phyloP scores from a whole-genome alignment of 2,797 vertebrate genomes.

The Eleutherodactylus coqui region DNA sequence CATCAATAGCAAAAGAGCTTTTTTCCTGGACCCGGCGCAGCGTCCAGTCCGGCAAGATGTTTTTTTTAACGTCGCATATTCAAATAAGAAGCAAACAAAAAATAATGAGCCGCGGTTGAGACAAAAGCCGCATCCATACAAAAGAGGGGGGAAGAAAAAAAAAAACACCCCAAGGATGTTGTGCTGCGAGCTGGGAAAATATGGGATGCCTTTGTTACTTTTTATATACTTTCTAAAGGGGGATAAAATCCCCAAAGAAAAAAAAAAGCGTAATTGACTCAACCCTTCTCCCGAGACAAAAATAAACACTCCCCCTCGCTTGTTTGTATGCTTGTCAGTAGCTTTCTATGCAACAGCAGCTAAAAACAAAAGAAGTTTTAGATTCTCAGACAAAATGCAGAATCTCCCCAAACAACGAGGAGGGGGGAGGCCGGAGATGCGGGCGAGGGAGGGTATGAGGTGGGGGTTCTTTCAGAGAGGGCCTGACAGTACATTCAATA shows the following conservation, averaged over 20 bases:
- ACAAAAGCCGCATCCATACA: constrained; percentile 15
- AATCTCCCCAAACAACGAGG: constrained; percentile 83
- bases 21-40: not conserved
- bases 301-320: constrained; percentile 86
- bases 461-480: constrained; percentile 83
- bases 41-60: constrained; percentile 12
- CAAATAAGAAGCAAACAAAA: constrained; percentile 25
- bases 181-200: constrained; percentile 67
- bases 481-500: constrained; percentile 87
- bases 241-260: constrained; percentile 72
- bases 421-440: constrained; percentile 57
- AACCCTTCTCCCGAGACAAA: constrained; percentile 81
- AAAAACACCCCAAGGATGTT: not conserved
- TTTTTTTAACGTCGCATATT: constrained; percentile 14
- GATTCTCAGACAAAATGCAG: constrained; percentile 85
- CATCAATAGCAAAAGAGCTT: too few relatives aligned
- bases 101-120: constrained; percentile 3
- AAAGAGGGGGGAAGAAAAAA: not conserved
- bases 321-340: constrained; percentile 90
- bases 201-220: constrained; percentile 63
- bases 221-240: constrained; percentile 66
- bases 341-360: constrained; percentile 88
- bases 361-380: constrained; percentile 98
- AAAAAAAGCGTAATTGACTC: constrained; percentile 72
- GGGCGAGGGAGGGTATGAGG: constrained; percentile 66